Evolutionary conservation across 2,113 vertebrate genomes (phyloP).

Genomic region (Anas platyrhynchos): DNA sequence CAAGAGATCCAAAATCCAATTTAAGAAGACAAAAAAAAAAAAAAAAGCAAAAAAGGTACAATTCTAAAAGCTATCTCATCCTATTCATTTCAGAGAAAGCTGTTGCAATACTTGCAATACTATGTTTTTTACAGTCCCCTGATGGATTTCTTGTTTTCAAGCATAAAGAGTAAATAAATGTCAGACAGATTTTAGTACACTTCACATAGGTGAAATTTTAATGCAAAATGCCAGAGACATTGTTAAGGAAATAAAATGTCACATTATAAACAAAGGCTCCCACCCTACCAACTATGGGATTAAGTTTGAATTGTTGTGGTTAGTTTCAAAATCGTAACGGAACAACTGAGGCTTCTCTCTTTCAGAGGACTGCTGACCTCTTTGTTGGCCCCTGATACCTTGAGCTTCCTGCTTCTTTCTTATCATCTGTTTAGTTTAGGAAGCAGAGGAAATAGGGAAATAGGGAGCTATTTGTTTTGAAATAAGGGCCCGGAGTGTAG

Average conservation of each 20-base stretch:
- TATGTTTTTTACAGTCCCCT: background rate
- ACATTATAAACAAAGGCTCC: background rate
- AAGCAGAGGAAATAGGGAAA: rapidly evolving
- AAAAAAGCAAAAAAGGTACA: background rate
- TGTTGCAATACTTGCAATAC: background rate
- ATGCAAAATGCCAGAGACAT: background rate
- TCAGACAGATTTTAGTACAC: background rate
- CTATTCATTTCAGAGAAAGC: background rate
- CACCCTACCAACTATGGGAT: background rate
- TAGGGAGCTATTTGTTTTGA: background rate
- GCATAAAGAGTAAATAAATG: background rate
- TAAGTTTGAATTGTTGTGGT: background rate
- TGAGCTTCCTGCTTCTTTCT: background rate
- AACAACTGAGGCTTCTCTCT: background rate
- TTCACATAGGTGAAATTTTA: background rate
- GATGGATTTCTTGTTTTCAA: background rate
- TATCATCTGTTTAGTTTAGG: background rate
- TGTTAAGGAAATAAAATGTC: background rate
- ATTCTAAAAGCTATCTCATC: background rate
- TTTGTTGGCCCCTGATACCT: background rate
- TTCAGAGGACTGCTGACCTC: background rate
- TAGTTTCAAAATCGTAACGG: background rate
- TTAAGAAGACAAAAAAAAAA: background rate
- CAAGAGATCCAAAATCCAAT: background rate
- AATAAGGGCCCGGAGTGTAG: background rate